Evolutionary conservation across 2,888 invertebrate species (phyloP), one percentile per base, ranked within the genome.

Genomic region (Melipona beecheii): DNA sequence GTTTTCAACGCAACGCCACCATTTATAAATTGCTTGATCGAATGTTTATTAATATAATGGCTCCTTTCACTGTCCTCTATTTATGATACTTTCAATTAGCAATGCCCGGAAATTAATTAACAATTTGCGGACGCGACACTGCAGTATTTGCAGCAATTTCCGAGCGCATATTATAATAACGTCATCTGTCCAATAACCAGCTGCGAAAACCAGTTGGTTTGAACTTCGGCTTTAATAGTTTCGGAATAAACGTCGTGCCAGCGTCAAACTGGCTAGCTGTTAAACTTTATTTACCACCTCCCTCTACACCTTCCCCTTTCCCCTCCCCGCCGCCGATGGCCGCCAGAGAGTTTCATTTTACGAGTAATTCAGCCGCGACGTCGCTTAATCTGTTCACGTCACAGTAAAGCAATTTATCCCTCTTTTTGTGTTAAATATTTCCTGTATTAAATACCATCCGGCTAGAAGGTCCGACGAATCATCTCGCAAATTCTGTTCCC

Each of bases 241-340:
- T 78, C 81, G 80, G 83, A 87, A 90, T 92, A 88, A 91, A 91
- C 87, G 89, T 91, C 91, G 86, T 83, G 75, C 69, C 60, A 66
- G 71, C 85, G 75, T 84, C 84, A 89, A 89, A 86, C 84, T 74
- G 86, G 74, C 85, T 86, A 84, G 85, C 86, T 87, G 83, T 82
- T 86, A 81, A 92, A 89, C 87, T 89, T 92, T 89, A 90, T 91
- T 90, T 89, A 90, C 80, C 85, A 31, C 78, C 85, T 15, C n/a
- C 56, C n/a, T 0, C 1, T 43, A 3, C 3, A 2, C 31, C 31
- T 31, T 31, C 31, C 24, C 76, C 72, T 77, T n/a, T n/a, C 86
- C 81, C 87, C 36, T 13, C 56, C 56, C 5, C 2, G 15, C n/a
- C 56, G n/a, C 83, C 83, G 81, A 84, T 85, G 77, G 78, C 68